These are phyloP conservation scores for Hippoglossus stenolepis DNA, from an alignment of 2,113 vertebrate species.

Conservation along the genomic window DNA sequence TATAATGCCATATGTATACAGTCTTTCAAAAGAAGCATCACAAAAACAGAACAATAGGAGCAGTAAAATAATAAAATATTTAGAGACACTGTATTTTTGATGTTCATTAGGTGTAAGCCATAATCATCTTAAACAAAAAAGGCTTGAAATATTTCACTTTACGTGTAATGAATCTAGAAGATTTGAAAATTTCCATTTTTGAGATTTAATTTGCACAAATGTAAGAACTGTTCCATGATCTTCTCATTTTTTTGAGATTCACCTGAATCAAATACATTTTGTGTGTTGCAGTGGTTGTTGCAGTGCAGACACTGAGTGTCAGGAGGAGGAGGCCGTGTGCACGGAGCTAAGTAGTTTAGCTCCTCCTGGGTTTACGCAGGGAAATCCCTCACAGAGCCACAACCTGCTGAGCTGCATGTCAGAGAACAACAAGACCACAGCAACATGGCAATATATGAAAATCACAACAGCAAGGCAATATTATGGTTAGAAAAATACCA, in stretches of 20 bases:
- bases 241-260: no score
- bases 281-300: no score
- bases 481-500: no score
- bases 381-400: constrained; percentile 53
- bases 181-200: no score
- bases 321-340: neutral
- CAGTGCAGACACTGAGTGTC: neutral
- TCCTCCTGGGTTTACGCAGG: constrained; percentile 47
- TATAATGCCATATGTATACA: no score
- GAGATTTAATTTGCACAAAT: no score
- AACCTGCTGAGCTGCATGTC: constrained; percentile 6
- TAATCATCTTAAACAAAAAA: no score
- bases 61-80: neutral
- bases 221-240: no score
- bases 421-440: neutral
- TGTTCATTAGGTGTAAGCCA: neutral
- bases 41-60: no score
- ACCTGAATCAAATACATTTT: neutral
- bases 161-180: no score
- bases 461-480: neutral
- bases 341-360: constrained; percentile 46
- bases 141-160: no score
- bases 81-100: neutral
- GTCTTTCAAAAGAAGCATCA: no score
- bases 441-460: neutral